These are phyloP conservation scores for Tenualosa ilisha DNA, from an alignment of 2,797 vertebrate genomes.

Conservation along the genomic window DNA sequence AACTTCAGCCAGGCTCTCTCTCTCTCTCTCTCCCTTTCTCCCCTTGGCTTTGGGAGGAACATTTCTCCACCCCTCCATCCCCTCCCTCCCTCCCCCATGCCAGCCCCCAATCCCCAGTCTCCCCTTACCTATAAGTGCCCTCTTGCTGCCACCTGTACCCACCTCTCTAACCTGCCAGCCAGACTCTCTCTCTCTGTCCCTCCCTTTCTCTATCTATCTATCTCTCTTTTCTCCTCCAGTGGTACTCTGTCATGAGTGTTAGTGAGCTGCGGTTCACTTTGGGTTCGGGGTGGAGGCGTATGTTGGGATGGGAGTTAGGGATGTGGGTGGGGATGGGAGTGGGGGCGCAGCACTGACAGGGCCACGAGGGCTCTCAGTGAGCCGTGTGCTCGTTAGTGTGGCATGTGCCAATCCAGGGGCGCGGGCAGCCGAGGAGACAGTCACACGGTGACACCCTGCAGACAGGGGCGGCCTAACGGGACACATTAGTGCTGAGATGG, in stretches of 20 bases:
- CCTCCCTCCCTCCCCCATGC: slow-evolving; percentile 1
- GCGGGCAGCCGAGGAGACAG: slow-evolving; percentile 47
- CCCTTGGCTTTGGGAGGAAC: not conserved
- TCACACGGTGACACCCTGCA: slow-evolving; percentile 50
- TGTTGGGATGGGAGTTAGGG: too few relatives aligned
- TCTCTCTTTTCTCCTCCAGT: slow-evolving; percentile 33
- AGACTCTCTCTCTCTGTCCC: not conserved
- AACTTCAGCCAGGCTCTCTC: slow-evolving; percentile 10
- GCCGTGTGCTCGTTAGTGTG: slow-evolving; percentile 71
- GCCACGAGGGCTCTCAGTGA: slow-evolving; percentile 57
- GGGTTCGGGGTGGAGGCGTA: too few relatives aligned
- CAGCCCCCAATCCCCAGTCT: not conserved
- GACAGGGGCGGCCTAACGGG: slow-evolving; percentile 29
- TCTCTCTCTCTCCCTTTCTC: not conserved
- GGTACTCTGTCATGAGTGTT: slow-evolving; percentile 67
- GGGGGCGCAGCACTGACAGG: slow-evolving; percentile 44
- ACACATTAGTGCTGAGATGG: slow-evolving; percentile 17
- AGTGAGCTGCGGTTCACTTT: slow-evolving; percentile 45
- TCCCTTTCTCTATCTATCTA: not conserved
- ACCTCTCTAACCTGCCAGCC: not conserved
- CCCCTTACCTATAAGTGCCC: not conserved
- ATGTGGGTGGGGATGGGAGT: not conserved
- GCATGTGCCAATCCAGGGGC: slow-evolving; percentile 67
- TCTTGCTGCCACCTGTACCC: not conserved
- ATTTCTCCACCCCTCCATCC: not conserved